phyloP scores from a whole-genome alignment of 2,797 vertebrate species.

The Erpetoichthys calabaricus region DNA sequence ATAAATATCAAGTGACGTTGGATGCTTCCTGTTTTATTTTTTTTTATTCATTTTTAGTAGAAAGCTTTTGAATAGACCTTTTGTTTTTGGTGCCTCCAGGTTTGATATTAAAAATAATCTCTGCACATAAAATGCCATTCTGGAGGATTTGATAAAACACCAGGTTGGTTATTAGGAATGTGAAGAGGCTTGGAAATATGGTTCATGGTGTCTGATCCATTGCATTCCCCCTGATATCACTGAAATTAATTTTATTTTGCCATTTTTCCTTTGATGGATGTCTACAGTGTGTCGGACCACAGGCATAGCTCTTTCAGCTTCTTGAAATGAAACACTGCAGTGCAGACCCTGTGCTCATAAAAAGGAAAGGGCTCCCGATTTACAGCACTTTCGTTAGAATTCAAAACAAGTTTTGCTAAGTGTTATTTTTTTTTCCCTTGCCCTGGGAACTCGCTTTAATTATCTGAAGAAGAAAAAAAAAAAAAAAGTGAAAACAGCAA shows the following conservation, averaged over 20 bases:
- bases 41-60: background rate
- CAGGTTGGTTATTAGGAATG: too few relatives aligned
- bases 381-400: background rate
- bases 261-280: too few relatives aligned
- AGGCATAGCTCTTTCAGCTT: too few relatives aligned
- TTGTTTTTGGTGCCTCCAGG: background rate
- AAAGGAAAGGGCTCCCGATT: too few relatives aligned
- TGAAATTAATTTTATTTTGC: too few relatives aligned
- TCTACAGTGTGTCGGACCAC: too few relatives aligned
- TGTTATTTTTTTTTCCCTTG: constrained; percentile 1
- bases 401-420: constrained; percentile 3
- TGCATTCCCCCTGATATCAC: too few relatives aligned
- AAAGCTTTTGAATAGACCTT: background rate
- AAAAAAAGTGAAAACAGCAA: background rate
- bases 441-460: constrained; percentile 10
- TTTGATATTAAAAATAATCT: background rate
- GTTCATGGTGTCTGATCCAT: too few relatives aligned
- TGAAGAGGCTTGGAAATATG: too few relatives aligned
- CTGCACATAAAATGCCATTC: background rate
- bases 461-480: constrained; percentile 4
- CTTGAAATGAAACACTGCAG: too few relatives aligned
- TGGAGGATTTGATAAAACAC: too few relatives aligned
- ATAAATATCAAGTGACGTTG: background rate
- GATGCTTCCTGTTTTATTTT: background rate
- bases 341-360: too few relatives aligned